Evolutionary conservation across 2,888 invertebrate species (phyloP).

Genomic region (Germaria angustata): DNA sequence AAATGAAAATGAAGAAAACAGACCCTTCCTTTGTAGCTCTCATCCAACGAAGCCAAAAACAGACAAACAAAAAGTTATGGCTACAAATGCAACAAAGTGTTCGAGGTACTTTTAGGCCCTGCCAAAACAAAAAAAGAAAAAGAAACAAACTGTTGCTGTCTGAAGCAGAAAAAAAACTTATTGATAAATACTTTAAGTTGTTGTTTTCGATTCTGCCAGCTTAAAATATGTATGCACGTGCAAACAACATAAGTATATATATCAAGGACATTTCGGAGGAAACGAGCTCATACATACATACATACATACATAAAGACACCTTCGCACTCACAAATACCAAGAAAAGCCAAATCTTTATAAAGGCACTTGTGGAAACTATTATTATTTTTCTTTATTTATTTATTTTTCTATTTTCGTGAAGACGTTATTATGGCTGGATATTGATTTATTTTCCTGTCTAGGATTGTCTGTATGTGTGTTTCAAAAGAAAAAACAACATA

Average conservation of each 20-base stretch:
- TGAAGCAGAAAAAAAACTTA: not conserved
- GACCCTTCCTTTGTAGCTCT: not conserved
- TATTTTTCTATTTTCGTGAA: not conserved
- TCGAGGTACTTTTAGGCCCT: not conserved
- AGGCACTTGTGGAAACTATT: not conserved
- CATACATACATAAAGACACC: not conserved
- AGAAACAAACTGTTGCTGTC: constrained; percentile 25
- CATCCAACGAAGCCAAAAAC: not conserved
- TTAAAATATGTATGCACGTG: constrained; percentile 13
- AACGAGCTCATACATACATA: not conserved
- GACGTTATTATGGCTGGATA: constrained; percentile 51
- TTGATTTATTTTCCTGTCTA: constrained; percentile 56
- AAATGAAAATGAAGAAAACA: not conserved
- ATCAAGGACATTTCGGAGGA: not conserved
- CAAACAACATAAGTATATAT: not conserved
- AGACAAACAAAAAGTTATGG: not conserved
- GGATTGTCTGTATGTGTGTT: constrained; percentile 35
- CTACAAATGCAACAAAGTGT: constrained; percentile 16
- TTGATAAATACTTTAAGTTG: not conserved
- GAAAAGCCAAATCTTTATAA: not conserved
- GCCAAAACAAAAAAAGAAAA: not conserved
- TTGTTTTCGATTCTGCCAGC: not conserved
- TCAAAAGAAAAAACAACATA: constrained; percentile 42
- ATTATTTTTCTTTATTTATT: not conserved
- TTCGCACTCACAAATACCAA: not conserved